Conservation (phyloP, 2,888 invertebrate species). For the Hirtodrosophila cameraria region DNA sequence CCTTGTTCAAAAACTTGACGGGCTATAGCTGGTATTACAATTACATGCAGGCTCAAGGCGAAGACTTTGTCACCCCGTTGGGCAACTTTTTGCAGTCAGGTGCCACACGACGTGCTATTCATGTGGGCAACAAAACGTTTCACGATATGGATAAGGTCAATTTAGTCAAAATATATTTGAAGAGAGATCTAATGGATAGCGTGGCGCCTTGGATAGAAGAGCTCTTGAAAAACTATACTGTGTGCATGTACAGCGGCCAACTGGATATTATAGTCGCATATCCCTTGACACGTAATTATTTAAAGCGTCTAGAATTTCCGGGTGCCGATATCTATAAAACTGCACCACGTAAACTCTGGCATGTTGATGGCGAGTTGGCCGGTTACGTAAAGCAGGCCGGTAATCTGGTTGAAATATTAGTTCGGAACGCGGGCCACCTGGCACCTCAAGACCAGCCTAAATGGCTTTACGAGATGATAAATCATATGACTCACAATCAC, state of each 20-base stretch:
- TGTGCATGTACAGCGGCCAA: conserved; percentile 95
- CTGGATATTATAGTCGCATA: conserved; percentile 95
- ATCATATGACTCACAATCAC: conserved; percentile 67
- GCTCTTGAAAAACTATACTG: conserved; percentile 85
- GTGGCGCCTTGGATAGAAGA: conserved; percentile 90
- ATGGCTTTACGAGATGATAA: conserved; percentile 90
- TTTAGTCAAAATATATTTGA: conserved; percentile 89
- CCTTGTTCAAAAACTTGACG: conserved; percentile 86
- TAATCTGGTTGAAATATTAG: conserved; percentile 89
- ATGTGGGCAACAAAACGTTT: conserved; percentile 92
- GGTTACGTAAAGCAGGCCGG: conserved; percentile 90
- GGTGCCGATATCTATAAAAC: conserved; percentile 87
- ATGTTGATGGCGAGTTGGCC: conserved; percentile 88
- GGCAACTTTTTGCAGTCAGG: conserved; percentile 78
- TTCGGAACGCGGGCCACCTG: conserved; percentile 93
- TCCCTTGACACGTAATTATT: conserved; percentile 91
- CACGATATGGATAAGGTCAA: conserved; percentile 84
- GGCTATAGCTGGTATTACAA: conserved; percentile 81
- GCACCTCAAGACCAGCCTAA: conserved; percentile 91
- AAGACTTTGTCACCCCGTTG: conserved; percentile 86
- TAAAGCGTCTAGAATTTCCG: conserved; percentile 89
- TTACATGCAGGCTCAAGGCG: conserved; percentile 86
- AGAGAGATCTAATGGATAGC: conserved; percentile 91
- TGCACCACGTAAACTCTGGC: conserved; percentile 89
- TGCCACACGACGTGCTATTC: conserved; percentile 89